Evolutionary conservation across 1,140 invertebrate species (phyloP).

Genomic region (Himalopsyche phryganea): DNA sequence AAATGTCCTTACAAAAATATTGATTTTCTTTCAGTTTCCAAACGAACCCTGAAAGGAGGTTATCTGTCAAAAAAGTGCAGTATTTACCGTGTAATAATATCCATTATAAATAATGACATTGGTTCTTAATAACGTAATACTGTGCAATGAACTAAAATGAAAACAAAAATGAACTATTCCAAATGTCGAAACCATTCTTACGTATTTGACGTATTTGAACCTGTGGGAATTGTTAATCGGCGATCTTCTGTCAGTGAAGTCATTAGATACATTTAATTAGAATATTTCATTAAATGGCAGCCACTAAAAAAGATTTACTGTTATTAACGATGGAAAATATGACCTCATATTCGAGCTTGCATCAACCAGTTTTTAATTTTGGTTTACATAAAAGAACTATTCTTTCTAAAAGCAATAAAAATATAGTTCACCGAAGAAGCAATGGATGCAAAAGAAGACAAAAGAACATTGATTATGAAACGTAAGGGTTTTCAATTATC

Average conservation of each 20-base stretch:
- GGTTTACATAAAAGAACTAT: slow-evolving; percentile 4
- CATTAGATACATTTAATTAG: slow-evolving; percentile 9
- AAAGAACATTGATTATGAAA: no score
- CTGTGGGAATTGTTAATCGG: not conserved
- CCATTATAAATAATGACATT: not conserved
- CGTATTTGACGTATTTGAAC: no score
- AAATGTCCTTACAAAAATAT: not conserved
- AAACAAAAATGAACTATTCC: no score
- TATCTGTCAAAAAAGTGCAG: slow-evolving; percentile 8
- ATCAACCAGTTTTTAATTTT: slow-evolving; percentile 18
- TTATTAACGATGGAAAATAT: not conserved
- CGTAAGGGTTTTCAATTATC: no score
- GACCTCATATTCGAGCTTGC: slow-evolving; percentile 7
- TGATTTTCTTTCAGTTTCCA: slow-evolving; percentile 13
- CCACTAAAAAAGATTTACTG: no score
- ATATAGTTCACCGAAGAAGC: no score
- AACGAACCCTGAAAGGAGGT: slow-evolving; percentile 7
- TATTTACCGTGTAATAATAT: not conserved
- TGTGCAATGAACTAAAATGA: no score
- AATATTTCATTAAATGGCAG: no score
- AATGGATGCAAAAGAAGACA: no score
- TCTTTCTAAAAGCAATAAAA: no score
- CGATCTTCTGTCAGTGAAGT: slow-evolving; percentile 15
- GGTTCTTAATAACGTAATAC: not conserved
- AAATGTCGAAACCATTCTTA: no score